Conservation (phyloP, 2,888 invertebrate species). For the Cosmia trapezina region DNA sequence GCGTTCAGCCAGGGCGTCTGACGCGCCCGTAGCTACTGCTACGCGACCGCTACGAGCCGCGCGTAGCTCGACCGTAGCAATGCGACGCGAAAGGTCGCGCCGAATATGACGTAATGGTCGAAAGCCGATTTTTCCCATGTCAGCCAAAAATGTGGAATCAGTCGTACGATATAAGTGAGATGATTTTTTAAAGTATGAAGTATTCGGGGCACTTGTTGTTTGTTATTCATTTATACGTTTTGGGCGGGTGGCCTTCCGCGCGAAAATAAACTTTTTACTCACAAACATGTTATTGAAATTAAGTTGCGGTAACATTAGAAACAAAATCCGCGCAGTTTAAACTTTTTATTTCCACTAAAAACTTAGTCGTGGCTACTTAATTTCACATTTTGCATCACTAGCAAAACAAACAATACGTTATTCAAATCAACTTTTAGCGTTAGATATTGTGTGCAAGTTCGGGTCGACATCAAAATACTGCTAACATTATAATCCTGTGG, state of each 20-base stretch:
- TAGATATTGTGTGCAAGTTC: slow-evolving; percentile 13
- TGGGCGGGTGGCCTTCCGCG: not conserved
- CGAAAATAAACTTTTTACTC: slow-evolving; percentile 7
- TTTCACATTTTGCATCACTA: not conserved
- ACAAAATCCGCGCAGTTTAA: not conserved
- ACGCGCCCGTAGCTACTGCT: slow-evolving; percentile 85
- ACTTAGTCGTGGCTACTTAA: not conserved
- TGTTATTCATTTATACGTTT: slow-evolving; percentile 47
- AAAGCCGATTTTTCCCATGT: slow-evolving; percentile 57
- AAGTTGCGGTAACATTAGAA: slow-evolving; percentile 1
- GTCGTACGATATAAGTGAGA: slow-evolving; percentile 46
- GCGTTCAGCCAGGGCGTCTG: slow-evolving; percentile 77
- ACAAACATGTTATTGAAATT: slow-evolving; percentile 4
- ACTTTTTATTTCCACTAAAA: not conserved
- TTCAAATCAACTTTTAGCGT: not conserved
- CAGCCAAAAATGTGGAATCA: slow-evolving; percentile 52
- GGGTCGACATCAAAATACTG: slow-evolving; percentile 19
- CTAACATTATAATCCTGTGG: slow-evolving; percentile 35
- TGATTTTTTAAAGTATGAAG: slow-evolving; percentile 58
- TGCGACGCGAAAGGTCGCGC: slow-evolving; percentile 72
- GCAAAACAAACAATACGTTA: not conserved
- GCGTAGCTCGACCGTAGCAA: slow-evolving; percentile 77
- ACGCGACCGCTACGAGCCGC: slow-evolving; percentile 74
- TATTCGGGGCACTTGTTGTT: slow-evolving; percentile 45
- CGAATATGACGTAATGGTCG: slow-evolving; percentile 75